phyloP scores from a whole-genome alignment of 2,888 invertebrate species.

The Phaedon cochleariae region DNA sequence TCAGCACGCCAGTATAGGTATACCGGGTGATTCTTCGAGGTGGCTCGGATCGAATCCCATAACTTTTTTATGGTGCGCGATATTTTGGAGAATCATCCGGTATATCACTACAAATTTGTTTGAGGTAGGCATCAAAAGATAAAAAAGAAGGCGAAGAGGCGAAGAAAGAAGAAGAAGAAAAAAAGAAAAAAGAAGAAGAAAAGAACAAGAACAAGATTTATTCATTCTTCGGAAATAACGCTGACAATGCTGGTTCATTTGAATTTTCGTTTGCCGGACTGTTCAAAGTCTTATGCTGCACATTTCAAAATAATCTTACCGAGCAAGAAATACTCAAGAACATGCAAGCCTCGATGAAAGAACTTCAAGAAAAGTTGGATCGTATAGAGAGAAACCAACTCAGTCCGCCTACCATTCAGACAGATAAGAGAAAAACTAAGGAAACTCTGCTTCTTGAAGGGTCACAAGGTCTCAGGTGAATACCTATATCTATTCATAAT shows the following conservation, averaged over 20 bases:
- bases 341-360: constrained; percentile 56
- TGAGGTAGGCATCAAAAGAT: too few relatives aligned
- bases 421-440: constrained; percentile 36
- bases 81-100: too few relatives aligned
- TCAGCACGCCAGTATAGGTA: too few relatives aligned
- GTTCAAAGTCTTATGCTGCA: constrained; percentile 66
- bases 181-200: constrained; percentile 77
- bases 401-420: constrained; percentile 16
- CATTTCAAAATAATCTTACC: constrained; percentile 60
- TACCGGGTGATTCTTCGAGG: too few relatives aligned
- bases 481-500: background rate
- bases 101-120: too few relatives aligned
- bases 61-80: background rate
- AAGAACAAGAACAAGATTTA: constrained; percentile 56
- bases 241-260: constrained; percentile 63
- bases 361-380: constrained; percentile 61
- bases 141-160: background rate
- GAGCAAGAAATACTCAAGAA: constrained; percentile 61
- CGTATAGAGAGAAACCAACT: constrained; percentile 62
- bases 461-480: constrained; percentile 39
- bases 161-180: constrained; percentile 60
- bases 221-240: constrained; percentile 53
- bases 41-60: too few relatives aligned
- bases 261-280: constrained; percentile 66
- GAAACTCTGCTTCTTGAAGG: constrained; percentile 42